Evolutionary conservation across 2,888 invertebrate genomes (phyloP).

Genomic region (Stramonita haemastoma): DNA sequence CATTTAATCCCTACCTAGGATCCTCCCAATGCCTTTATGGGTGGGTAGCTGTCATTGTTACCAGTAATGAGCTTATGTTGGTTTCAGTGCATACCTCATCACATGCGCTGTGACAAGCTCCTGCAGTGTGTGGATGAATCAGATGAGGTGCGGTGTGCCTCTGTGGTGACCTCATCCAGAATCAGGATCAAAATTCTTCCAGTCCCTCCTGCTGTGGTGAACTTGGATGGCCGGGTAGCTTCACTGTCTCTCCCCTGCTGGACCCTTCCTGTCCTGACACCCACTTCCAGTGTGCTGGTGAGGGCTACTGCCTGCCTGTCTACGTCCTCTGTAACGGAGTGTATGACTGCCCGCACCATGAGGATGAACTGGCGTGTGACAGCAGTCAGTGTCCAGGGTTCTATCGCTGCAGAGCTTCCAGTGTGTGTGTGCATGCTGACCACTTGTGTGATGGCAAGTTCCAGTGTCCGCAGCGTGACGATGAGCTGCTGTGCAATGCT

Average conservation of each 20-base stretch:
- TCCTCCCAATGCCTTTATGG: too few species aligned
- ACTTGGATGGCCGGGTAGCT: not conserved
- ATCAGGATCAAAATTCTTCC: not conserved
- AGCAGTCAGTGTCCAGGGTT: slow-evolving; percentile 23
- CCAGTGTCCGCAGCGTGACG: slow-evolving; percentile 34
- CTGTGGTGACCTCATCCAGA: not conserved
- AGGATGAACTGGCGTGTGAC: slow-evolving; percentile 22
- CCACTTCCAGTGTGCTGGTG: slow-evolving; percentile 26
- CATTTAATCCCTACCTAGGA: too few species aligned
- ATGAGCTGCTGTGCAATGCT: slow-evolving; percentile 21
- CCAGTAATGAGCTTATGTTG: not conserved
- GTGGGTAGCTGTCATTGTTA: not conserved
- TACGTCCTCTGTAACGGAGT: slow-evolving; percentile 29
- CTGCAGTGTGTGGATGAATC: not conserved
- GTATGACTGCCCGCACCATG: slow-evolving; percentile 28
- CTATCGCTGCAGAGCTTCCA: slow-evolving; percentile 32
- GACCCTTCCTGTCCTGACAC: not conserved
- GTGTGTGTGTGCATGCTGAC: slow-evolving; percentile 27
- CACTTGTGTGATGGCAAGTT: slow-evolving; percentile 24
- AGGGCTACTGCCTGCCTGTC: slow-evolving; percentile 33
- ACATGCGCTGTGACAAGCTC: slow-evolving; percentile 4
- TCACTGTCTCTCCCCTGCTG: not conserved
- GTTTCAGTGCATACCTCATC: not conserved
- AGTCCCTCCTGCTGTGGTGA: not conserved
- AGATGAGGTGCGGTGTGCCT: not conserved